A percentile compares a stretch with the other conserved stretches of the same genome.
Conservation (phyloP, 2,888 invertebrate genomes). For the Steinernema hermaphroditum region DNA sequence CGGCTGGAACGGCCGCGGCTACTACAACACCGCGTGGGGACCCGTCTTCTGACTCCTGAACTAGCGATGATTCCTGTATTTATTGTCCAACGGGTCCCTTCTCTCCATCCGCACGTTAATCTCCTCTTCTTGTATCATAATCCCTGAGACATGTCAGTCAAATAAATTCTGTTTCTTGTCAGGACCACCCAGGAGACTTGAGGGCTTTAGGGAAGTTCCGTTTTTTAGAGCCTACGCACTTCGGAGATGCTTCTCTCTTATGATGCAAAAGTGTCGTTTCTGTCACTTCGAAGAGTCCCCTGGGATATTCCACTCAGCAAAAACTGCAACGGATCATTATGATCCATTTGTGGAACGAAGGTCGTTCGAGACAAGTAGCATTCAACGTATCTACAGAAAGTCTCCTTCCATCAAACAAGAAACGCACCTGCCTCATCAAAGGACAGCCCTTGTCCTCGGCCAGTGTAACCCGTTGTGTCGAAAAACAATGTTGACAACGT, state of each 20-base stretch:
- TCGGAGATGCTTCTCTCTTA: no score
- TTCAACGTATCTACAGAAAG: no score
- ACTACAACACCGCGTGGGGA: slow-evolving; percentile 51
- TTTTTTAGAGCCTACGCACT: neutral
- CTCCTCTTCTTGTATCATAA: neutral
- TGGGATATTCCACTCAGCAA: neutral
- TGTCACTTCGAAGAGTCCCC: neutral
- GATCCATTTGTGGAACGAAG: neutral
- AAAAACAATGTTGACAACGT: no score
- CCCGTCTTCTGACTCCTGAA: slow-evolving; percentile 49
- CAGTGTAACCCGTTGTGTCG: no score
- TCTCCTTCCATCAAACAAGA: no score
- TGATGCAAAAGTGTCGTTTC: neutral
- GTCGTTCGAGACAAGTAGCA: neutral
- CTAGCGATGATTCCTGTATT: neutral
- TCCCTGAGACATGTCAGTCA: neutral
- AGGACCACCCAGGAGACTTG: neutral
- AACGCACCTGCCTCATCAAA: no score
- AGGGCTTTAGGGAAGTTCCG: no score
- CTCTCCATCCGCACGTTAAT: neutral
- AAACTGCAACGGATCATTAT: neutral
- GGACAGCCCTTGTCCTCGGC: no score
- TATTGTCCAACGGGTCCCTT: neutral
- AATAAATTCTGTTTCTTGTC: slow-evolving; percentile 3
- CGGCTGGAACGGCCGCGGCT: slow-evolving; percentile 48